A percentile compares a stretch with the other conserved stretches of the same genome.
Evolutionary conservation across 2,888 invertebrate genomes (phyloP).

Genomic region (Eilema sororculum): DNA sequence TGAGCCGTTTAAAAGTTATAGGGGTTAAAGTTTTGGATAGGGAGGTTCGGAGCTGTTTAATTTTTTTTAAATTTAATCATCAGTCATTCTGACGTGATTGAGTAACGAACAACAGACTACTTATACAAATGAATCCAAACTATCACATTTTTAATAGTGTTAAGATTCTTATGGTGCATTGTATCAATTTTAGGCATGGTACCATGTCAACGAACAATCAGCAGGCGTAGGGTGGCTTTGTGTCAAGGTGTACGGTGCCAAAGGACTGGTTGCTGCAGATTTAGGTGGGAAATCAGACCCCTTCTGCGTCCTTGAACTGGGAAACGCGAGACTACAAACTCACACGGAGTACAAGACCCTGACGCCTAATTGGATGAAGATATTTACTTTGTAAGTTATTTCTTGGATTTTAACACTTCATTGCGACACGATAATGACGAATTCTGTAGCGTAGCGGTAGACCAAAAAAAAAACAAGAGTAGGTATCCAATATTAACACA

Average conservation of each 20-base stretch:
- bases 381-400: conserved; percentile 96
- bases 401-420: neutral
- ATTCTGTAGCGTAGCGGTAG: neutral
- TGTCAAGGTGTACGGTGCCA: conserved; percentile 95
- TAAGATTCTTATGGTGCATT: too few species aligned
- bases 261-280: conserved; percentile 97
- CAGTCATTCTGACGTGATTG: neutral
- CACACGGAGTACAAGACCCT: conserved; percentile 99
- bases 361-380: conserved; percentile 98
- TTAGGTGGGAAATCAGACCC: conserved; percentile 99
- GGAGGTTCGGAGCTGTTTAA: too few species aligned
- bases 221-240: conserved; percentile 97
- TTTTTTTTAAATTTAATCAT: too few species aligned
- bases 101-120: neutral
- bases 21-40: too few species aligned
- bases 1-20: too few species aligned
- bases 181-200: conserved; percentile 86
- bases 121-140: too few species aligned
- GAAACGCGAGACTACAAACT: conserved; percentile 97
- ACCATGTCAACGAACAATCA: conserved; percentile 77
- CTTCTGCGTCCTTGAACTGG: conserved; percentile 98
- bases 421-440: neutral
- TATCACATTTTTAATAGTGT: too few species aligned
- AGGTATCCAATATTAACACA: too few species aligned
- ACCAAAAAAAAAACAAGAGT: too few species aligned